phyloP scores from a whole-genome alignment of 2,888 invertebrate genomes.

The Drosophila maculinotata region DNA sequence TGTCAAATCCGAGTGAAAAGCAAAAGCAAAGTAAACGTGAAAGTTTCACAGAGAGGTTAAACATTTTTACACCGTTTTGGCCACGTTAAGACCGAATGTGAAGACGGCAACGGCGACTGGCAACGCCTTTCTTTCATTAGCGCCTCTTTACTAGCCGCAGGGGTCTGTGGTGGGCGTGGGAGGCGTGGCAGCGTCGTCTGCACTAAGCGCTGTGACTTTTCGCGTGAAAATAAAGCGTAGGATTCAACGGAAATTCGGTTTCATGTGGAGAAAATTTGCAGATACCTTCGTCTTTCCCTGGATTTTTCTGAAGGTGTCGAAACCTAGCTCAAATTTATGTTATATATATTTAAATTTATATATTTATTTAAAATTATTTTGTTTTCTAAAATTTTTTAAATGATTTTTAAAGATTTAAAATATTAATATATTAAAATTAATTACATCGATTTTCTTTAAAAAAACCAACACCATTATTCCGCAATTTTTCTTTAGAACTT shows the following conservation, averaged over 20 bases:
- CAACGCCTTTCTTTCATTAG: constrained; percentile 56
- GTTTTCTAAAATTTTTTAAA: no score
- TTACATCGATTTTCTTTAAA: no score
- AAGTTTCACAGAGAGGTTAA: constrained; percentile 56
- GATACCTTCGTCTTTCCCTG: no score
- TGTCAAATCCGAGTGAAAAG: constrained; percentile 51
- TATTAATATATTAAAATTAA: no score
- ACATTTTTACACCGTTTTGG: constrained; percentile 31
- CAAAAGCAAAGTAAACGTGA: constrained; percentile 51
- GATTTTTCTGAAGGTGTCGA: no score
- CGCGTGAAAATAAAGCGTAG: background rate
- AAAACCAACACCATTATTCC: no score
- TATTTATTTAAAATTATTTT: no score
- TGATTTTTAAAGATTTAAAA: no score
- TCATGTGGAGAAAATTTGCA: constrained; percentile 1
- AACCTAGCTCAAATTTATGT: no score
- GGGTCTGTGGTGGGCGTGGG: background rate
- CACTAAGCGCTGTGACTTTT: constrained; percentile 21
- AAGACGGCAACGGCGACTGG: background rate
- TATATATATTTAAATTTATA: no score
- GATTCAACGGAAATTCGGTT: constrained; percentile 1
- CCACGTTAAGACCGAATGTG: constrained; percentile 14
- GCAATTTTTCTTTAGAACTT: no score
- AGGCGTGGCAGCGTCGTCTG: constrained; percentile 5
- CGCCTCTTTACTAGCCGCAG: constrained; percentile 22